Conservation (phyloP, 2,888 invertebrate genomes). For the Heliconius charithonia region DNA sequence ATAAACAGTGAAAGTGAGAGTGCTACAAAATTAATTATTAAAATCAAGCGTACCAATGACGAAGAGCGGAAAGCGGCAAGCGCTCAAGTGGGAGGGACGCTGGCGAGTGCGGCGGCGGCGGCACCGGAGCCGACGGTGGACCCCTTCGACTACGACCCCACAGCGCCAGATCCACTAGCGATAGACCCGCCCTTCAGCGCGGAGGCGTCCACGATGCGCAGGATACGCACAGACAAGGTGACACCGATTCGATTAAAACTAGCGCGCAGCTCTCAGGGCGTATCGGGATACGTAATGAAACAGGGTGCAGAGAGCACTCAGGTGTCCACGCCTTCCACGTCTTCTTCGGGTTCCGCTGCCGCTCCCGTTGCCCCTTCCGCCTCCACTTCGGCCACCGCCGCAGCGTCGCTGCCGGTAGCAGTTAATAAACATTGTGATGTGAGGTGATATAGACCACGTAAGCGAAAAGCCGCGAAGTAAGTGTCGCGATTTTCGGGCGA, state of each 20-base stretch:
- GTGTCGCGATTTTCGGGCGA: slow-evolving; percentile 1
- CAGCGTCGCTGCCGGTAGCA: slow-evolving; percentile 73
- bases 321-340: slow-evolving; percentile 31
- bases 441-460: slow-evolving; percentile 88
- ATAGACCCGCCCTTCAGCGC: slow-evolving; percentile 74
- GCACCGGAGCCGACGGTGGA: slow-evolving; percentile 68
- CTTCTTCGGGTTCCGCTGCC: slow-evolving; percentile 53
- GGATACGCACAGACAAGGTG: slow-evolving; percentile 86
- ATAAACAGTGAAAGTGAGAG: slow-evolving; percentile 81
- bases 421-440: slow-evolving; percentile 93
- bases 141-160: slow-evolving; percentile 77
- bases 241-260: slow-evolving; percentile 93
- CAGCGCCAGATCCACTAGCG: slow-evolving; percentile 75
- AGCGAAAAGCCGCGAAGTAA: slow-evolving; percentile 46
- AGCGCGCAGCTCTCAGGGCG: slow-evolving; percentile 90
- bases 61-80: slow-evolving; percentile 62
- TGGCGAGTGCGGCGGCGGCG: slow-evolving; percentile 57
- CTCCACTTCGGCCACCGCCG: slow-evolving; percentile 50
- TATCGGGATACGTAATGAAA: slow-evolving; percentile 86
- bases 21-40: slow-evolving; percentile 90
- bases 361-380: slow-evolving; percentile 54
- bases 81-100: slow-evolving; percentile 54
- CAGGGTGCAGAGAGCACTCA: slow-evolving; percentile 56
- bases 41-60: slow-evolving; percentile 85
- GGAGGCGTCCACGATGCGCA: slow-evolving; percentile 75